Conservation (phyloP, 2,888 invertebrate genomes). For the Microctonus brassicae region DNA sequence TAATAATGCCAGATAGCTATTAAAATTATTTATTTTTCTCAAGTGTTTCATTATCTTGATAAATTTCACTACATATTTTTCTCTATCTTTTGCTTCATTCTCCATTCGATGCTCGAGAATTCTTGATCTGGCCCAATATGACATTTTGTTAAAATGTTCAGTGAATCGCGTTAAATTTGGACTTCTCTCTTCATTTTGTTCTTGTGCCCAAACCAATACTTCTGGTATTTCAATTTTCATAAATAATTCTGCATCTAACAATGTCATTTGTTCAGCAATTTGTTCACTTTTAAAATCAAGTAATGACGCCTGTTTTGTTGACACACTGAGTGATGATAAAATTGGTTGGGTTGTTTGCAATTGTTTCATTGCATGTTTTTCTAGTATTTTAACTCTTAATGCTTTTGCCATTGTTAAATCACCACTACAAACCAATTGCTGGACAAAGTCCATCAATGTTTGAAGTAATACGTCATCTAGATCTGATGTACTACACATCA, state of each 20-base stretch:
- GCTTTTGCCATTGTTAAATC: conserved; percentile 93
- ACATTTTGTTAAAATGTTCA: conserved; percentile 99
- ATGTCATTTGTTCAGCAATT: conserved; percentile 98
- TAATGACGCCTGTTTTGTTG: conserved; percentile 76
- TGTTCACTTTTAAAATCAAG: conserved; percentile 95
- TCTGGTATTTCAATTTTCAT: conserved; percentile 97
- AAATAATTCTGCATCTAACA: conserved; percentile 94
- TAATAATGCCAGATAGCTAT: conserved; percentile 95
- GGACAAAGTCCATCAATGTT: conserved; percentile 92
- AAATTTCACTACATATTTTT: conserved; percentile 94
- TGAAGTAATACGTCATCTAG: conserved; percentile 84
- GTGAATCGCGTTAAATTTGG: conserved; percentile 97
- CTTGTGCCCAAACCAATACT: conserved; percentile 96
- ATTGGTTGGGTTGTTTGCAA: conserved; percentile 70
- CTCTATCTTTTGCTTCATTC: conserved; percentile 93
- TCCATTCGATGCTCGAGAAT: conserved; percentile 82
- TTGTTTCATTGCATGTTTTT: conserved; percentile 80
- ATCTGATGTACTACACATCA: conserved; percentile 81
- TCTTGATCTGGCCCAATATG: conserved; percentile 96
- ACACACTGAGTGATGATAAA: conserved; percentile 72
- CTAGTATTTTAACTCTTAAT: conserved; percentile 89
- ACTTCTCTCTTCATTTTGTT: conserved; percentile 96
- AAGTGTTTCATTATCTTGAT: conserved; percentile 99
- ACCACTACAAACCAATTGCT: conserved; percentile 91
- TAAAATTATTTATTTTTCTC: conserved; percentile 97